phyloP scores from a whole-genome alignment of 2,113 vertebrate species.

The Laticauda colubrina region DNA sequence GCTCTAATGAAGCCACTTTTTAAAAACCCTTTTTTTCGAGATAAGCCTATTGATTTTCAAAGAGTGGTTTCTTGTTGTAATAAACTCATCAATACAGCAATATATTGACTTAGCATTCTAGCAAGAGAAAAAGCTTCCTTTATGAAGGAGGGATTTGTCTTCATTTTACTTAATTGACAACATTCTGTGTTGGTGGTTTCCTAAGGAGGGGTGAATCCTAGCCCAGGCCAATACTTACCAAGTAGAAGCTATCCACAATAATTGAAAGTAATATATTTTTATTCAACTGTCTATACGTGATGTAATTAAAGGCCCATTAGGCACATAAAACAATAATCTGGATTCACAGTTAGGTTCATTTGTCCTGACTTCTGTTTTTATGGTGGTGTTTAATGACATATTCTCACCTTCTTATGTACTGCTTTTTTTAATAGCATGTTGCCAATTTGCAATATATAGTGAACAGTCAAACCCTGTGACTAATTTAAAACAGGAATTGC shows the following conservation, averaged over 20 bases:
- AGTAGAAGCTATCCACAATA: constrained; percentile 41
- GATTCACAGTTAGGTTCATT: constrained; percentile 6
- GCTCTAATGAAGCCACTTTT: constrained; percentile 52
- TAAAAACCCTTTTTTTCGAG: constrained; percentile 47
- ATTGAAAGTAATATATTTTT: constrained; percentile 54
- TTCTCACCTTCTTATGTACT: neutral
- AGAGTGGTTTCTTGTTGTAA: constrained; percentile 55
- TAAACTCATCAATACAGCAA: constrained; percentile 56
- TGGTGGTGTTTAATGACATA: neutral
- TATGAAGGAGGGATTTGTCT: constrained; percentile 60
- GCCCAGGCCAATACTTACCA: constrained; percentile 36
- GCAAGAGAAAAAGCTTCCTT: constrained; percentile 40
- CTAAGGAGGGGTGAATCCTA: constrained; percentile 35
- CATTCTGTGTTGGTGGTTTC: neutral
- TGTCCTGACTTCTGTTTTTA: neutral
- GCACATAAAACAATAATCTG: constrained; percentile 34
- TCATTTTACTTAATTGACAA: constrained; percentile 40
- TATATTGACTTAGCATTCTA: constrained; percentile 45
- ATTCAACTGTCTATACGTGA: constrained; percentile 40
- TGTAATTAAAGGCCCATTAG: constrained; percentile 46
- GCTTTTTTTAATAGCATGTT: constrained; percentile 1
- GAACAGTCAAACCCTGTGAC: neutral
- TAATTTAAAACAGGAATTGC: neutral
- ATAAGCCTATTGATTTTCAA: constrained; percentile 54
- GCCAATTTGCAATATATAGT: constrained; percentile 16